Evolutionary conservation across 2,888 invertebrate genomes (phyloP), one percentile per base, ranked within the genome.

Genomic region (Allacma fusca): DNA sequence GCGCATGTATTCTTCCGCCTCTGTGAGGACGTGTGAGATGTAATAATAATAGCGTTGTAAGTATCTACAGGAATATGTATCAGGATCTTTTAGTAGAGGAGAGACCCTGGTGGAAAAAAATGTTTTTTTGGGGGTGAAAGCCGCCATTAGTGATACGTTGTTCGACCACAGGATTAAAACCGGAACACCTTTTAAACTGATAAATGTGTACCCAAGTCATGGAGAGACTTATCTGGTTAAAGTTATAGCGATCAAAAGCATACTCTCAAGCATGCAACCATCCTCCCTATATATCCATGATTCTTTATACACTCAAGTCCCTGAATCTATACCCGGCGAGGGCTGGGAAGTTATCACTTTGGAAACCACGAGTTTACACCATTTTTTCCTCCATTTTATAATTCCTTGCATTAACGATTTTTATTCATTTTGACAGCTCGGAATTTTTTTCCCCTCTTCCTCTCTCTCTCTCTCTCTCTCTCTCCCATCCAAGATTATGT

Each of bases 111-210:
- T 26, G 24, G 28, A 19, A 57, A 57, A 69, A 69, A 23, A 23
- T 50, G 26, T 70, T 44, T 69, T 67, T 69, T 43, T 34, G 23
- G 21, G 57, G 29, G 71, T 57, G 50, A 50, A 71, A 29, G 71
- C 50, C 29, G 62, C 72, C 72, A 72, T 72, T 72, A 72, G 62
- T 44, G 70, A 44, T 65, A 34, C 43, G 34, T 44, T 44, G 69
- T 69, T 69, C 69, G 26, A 72, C 72, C 72, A 57, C 70, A 70
- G 72, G 72, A 72, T 72, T 72, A 72, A 72, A 72, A 72, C 26
- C 62, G 72, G 59, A 72, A 72, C 72, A 72, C 72, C 72, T 72
- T 72, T 72, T 72, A 21, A 72, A 72, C 29, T 28, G 59, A 72
- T 44, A 71, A 57, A 50, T 50, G 23, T 59, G 59, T 50, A 43